Percentiles rank a stretch among this genome's conserved stretches.
phyloP scores from a whole-genome alignment of 64 coral and sea anemone genomes.

The Pocillopora damicornis region DNA sequence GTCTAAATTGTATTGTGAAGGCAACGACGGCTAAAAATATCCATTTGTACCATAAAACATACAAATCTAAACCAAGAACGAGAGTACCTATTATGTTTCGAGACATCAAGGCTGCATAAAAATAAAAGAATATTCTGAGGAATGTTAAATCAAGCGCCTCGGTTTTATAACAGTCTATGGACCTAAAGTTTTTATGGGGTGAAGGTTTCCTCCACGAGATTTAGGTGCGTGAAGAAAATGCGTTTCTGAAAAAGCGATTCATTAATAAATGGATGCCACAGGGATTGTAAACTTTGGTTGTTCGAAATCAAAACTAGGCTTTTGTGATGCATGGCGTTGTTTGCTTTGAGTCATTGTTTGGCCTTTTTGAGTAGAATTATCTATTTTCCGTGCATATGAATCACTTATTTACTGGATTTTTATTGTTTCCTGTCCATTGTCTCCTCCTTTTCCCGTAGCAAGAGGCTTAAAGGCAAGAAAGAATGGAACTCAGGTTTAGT shows the following conservation, averaged over 20 bases:
- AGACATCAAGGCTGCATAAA: conserved; percentile 1
- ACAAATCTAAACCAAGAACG: not conserved
- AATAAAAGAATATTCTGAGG: not conserved
- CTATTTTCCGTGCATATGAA: conserved; percentile 5
- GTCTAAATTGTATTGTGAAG: not conserved
- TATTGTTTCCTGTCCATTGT: conserved; percentile 48
- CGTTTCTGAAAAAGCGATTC: not conserved
- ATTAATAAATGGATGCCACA: conserved; percentile 18
- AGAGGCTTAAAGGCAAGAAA: not conserved
- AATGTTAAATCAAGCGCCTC: too few species aligned
- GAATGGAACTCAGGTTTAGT: not conserved
- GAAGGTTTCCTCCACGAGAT: not conserved
- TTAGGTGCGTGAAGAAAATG: not conserved
- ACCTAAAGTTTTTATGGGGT: too few species aligned
- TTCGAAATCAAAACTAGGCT: conserved; percentile 19
- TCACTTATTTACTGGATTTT: not conserved
- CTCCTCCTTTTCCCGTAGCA: not conserved
- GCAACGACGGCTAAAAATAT: conserved; percentile 2
- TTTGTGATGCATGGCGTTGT: conserved; percentile 13
- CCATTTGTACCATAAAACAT: conserved; percentile 1
- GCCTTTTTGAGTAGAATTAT: not conserved
- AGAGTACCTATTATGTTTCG: not conserved
- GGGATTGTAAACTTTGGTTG: not conserved
- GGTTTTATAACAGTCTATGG: too few species aligned
- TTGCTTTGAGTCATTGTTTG: conserved; percentile 11